These are phyloP conservation scores for Zelostemma sp. DNA, from an alignment of 1,140 invertebrate genomes.

Conservation along the genomic window DNA sequence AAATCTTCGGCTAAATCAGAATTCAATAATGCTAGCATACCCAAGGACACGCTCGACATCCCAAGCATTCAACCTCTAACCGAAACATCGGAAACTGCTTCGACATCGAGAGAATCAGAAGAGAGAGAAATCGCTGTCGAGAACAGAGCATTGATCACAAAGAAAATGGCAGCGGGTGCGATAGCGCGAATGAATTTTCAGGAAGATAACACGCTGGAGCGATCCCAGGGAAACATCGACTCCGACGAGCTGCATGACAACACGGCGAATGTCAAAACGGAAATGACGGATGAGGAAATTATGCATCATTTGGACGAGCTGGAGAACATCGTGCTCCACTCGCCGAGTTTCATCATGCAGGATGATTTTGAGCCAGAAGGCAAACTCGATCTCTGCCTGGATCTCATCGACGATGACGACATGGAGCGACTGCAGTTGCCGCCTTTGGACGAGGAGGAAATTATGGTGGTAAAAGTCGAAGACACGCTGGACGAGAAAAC, in stretches of 20 bases:
- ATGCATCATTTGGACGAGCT: slow-evolving; percentile 61
- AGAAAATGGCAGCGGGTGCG: no score
- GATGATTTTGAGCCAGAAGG: slow-evolving; percentile 40
- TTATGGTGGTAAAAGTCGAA: neutral
- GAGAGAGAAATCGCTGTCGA: no score
- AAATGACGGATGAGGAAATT: slow-evolving; percentile 61
- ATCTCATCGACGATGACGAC: slow-evolving; percentile 14
- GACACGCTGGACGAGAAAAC: neutral
- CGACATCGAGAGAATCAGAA: no score
- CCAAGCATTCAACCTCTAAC: no score
- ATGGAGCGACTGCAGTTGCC: slow-evolving; percentile 23
- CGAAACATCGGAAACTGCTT: no score
- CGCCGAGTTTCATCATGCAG: slow-evolving; percentile 41
- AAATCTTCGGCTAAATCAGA: no score
- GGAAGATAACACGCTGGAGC: slow-evolving; percentile 2
- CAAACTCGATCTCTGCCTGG: slow-evolving; percentile 19
- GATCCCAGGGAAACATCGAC: slow-evolving; percentile 18
- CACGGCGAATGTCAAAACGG: slow-evolving; percentile 29
- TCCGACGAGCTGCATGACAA: slow-evolving; percentile 24
- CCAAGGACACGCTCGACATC: no score
- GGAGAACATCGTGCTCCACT: slow-evolving; percentile 59
- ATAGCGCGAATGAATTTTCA: neutral
- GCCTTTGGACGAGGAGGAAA: neutral
- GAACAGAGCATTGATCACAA: no score
- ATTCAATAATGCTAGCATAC: no score